Evolutionary conservation across 2,888 invertebrate genomes (phyloP).

Genomic region (Cryptocephalus primarius): DNA sequence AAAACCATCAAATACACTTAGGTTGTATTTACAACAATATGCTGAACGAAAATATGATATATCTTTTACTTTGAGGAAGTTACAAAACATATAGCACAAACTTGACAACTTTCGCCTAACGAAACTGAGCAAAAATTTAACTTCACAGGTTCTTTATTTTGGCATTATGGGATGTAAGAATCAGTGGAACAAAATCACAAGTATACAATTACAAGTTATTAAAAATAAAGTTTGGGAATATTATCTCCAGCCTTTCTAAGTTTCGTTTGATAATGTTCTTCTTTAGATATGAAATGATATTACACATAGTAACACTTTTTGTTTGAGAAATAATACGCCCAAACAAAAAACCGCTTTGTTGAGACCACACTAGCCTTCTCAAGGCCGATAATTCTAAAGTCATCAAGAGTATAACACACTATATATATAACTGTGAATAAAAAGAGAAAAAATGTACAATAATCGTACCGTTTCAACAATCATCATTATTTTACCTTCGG

Average conservation of each 20-base stretch:
- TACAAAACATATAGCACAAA: conserved; percentile 7
- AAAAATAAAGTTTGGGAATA: too few species aligned
- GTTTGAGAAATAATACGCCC: too few species aligned
- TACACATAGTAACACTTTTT: too few species aligned
- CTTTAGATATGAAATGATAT: too few species aligned
- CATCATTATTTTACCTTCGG: too few species aligned
- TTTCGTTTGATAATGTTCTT: too few species aligned
- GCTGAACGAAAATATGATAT: conserved; percentile 10
- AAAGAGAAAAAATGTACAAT: conserved; percentile 14
- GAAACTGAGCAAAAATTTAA: too few species aligned
- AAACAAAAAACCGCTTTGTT: not conserved
- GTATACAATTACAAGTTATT: too few species aligned
- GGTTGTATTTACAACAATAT: conserved; percentile 33
- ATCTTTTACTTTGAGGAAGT: conserved; percentile 10
- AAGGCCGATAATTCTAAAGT: conserved; percentile 3
- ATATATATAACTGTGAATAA: conserved; percentile 1
- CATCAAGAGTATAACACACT: conserved; percentile 9
- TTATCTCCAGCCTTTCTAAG: too few species aligned
- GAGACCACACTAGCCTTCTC: conserved; percentile 5
- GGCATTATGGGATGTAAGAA: too few species aligned
- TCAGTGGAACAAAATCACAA: too few species aligned
- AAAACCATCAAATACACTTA: conserved; percentile 30
- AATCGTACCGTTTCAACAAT: conserved; percentile 11
- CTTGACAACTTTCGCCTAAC: not conserved
- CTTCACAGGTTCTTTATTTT: too few species aligned